A percentile compares a stretch with the other conserved stretches of the same genome.
These are phyloP conservation scores for Calypte anna DNA, from an alignment of 2,113 vertebrate species.

Conservation along the genomic window DNA sequence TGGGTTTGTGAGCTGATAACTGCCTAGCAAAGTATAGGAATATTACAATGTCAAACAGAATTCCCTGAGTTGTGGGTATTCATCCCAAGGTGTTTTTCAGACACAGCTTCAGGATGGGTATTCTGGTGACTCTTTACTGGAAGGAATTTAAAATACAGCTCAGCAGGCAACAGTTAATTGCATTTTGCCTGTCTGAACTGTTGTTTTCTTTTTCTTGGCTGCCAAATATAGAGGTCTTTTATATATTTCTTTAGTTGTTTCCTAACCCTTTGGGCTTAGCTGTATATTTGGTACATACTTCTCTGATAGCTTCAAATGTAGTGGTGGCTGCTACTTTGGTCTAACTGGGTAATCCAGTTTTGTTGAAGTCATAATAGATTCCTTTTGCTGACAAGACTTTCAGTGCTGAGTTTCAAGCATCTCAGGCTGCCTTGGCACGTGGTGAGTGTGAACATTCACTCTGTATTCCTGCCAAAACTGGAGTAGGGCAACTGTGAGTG, in stretches of 20 bases:
- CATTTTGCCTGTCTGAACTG: conserved; percentile 26
- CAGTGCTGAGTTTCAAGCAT: not conserved
- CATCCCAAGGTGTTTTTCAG: not conserved
- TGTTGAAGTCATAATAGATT: not conserved
- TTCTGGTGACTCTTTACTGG: not conserved
- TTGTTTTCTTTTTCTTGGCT: not conserved
- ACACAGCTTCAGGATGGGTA: not conserved
- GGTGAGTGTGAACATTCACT: conserved; percentile 5
- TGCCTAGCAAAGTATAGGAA: not conserved
- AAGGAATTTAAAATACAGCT: not conserved
- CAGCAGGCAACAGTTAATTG: conserved; percentile 28
- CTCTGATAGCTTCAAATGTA: not conserved
- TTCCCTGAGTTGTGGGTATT: not conserved
- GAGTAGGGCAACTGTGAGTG: not conserved
- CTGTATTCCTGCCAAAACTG: not conserved
- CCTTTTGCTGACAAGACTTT: not conserved
- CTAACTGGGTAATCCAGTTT: not conserved
- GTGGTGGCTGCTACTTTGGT: not conserved
- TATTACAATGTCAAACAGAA: not conserved
- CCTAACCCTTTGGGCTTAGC: not conserved
- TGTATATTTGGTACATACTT: not conserved
- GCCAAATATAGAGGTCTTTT: not conserved
- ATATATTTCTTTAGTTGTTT: not conserved
- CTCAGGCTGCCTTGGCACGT: not conserved
- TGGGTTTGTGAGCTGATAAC: not conserved